Evolutionary conservation across 1,140 invertebrate species (phyloP), one percentile per base, ranked within the genome.

Genomic region (Drosophila repletoides): DNA sequence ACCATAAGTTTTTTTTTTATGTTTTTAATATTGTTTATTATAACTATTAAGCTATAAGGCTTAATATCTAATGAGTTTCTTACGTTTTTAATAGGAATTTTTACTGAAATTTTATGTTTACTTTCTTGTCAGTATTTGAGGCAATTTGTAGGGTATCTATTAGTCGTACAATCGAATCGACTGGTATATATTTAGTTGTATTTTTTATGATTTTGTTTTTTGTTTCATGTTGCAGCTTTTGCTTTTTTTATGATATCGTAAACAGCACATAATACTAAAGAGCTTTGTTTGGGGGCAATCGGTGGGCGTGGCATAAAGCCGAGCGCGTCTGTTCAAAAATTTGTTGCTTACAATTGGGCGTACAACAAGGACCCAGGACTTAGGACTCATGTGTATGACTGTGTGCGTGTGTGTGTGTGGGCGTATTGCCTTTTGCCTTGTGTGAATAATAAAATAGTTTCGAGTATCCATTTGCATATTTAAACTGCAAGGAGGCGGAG

Each of bases 401-500:
- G 41, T 38, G 55, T 36, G 7, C 34, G 19, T n/a, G 22, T 33
- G 9, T 36, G 21, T 24, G 17, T 41, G 34, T 24, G 26, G 26
- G 26, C 36, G 34, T 46, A 24, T 66, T 66, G 53, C 53, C 52
- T 58, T 67, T 67, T 52, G 40, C 31, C 65, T 55, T 41, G 58
- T 61, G 65, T 68, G 65, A 68, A 68, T 68, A 68, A 68, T 61
- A 68, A 68, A 68, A 68, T 68, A 68, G 65, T 53, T 68, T 61
- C 48, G 56, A 68, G 65, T 53, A 68, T 55, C 56, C 65, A 68
- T 68, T 68, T 68, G 65, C 58, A 61, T 68, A 68, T 68, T 61
- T 68, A 68, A 68, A 68, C 46, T 53, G 58, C 55, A 55, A 31
- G 38, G 7, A 43, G 17, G 5, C 0, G 19, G 38, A 9, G 14